These are phyloP conservation scores for Leuctra nigra DNA, from an alignment of 2,888 invertebrate genomes.

Conservation along the genomic window DNA sequence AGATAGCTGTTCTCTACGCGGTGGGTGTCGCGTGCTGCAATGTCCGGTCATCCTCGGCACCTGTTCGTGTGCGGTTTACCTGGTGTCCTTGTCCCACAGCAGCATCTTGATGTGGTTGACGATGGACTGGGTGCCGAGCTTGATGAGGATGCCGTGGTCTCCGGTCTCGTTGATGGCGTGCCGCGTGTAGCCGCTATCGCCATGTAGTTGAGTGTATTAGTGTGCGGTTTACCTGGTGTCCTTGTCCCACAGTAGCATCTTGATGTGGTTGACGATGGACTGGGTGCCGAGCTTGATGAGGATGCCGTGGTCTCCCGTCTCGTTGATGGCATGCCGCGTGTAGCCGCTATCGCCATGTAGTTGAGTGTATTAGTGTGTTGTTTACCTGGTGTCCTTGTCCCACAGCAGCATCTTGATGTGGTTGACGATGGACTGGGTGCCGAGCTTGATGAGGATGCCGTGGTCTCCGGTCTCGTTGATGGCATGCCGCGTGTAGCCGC, in stretches of 20 bases:
- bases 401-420: constrained; percentile 87
- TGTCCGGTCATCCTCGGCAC: constrained; percentile 5
- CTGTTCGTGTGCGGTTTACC: constrained; percentile 45
- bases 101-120: constrained; percentile 90
- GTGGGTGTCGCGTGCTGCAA: too few species aligned
- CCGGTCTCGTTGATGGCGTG: constrained; percentile 70
- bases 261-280: constrained; percentile 89
- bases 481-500: constrained; percentile 82
- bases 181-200: constrained; percentile 82
- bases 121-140: constrained; percentile 72
- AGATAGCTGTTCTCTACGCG: too few species aligned
- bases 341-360: constrained; percentile 89
- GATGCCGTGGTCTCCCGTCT: constrained; percentile 68
- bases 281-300: constrained; percentile 70
- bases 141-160: constrained; percentile 77
- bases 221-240: constrained; percentile 74
- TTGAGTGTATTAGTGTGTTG: too few species aligned
- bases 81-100: constrained; percentile 89
- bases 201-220: too few species aligned
- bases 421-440: constrained; percentile 82
- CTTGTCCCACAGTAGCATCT: constrained; percentile 89
- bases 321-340: constrained; percentile 77
- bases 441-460: constrained; percentile 78
- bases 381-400: constrained; percentile 81
- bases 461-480: constrained; percentile 65